Percentiles rank a stretch among this genome's conserved stretches.
Conservation (phyloP, 2,888 invertebrate genomes). For the Strigamia maritima region DNA sequence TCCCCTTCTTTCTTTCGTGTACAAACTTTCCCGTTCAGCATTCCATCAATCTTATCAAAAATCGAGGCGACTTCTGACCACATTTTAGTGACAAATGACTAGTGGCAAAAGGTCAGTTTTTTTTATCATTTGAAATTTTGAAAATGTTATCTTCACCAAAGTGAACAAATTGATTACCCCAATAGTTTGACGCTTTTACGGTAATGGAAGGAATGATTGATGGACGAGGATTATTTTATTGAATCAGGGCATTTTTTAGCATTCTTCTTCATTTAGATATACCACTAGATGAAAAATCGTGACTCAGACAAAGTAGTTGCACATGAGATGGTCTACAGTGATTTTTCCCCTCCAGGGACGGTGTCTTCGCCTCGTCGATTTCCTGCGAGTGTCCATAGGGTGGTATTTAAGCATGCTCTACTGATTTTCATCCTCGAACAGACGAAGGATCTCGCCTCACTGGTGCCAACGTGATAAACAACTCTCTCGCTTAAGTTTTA, state of each 20-base stretch:
- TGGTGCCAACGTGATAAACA: slow-evolving; percentile 16
- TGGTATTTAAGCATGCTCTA: slow-evolving; percentile 18
- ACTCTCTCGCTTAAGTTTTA: slow-evolving; percentile 2
- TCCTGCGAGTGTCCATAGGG: background rate
- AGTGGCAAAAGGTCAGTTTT: background rate
- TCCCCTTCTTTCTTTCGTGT: background rate
- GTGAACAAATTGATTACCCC: background rate
- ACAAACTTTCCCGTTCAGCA: background rate
- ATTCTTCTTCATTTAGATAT: background rate
- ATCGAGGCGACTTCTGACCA: background rate
- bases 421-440: background rate
- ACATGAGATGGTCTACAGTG: background rate
- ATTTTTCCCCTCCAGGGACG: background rate
- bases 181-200: background rate
- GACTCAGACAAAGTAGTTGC: background rate
- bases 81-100: background rate
- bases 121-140: background rate
- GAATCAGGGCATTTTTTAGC: background rate
- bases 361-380: slow-evolving; percentile 20
- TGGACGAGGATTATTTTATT: background rate
- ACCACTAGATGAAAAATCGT: background rate
- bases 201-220: background rate
- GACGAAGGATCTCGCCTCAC: background rate
- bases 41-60: slow-evolving; percentile 1
- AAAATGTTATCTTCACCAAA: background rate